These are phyloP conservation scores for Tolypeutes matacus DNA, from an alignment of 2,797 vertebrate species.

Conservation along the genomic window DNA sequence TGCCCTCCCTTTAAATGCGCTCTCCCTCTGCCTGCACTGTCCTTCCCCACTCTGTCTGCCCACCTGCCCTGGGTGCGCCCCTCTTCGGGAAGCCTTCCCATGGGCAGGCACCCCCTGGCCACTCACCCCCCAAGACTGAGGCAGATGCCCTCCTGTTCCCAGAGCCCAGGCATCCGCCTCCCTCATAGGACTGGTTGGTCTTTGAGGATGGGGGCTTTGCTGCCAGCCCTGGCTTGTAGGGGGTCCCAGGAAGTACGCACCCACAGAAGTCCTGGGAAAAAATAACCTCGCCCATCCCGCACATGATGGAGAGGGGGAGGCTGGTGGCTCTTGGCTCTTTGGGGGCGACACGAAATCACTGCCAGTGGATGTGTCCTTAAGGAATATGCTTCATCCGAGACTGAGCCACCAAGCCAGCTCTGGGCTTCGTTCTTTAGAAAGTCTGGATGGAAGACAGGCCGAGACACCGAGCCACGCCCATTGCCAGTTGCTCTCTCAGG, in stretches of 20 bases:
- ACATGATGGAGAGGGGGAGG: neutral
- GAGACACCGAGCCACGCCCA: neutral
- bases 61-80: neutral
- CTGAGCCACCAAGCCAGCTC: neutral
- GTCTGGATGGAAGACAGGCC: slow-evolving; percentile 17
- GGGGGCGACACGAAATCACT: neutral
- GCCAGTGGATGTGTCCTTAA: neutral
- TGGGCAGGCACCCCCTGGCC: neutral
- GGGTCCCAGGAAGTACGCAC: neutral
- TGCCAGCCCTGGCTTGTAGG: neutral
- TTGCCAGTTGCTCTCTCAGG: slow-evolving; percentile 49
- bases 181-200: neutral
- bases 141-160: neutral
- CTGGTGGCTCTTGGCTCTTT: neutral
- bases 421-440: neutral
- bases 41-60: neutral
- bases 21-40: neutral
- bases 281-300: neutral
- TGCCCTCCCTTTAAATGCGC: neutral
- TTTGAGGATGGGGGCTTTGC: neutral
- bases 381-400: neutral
- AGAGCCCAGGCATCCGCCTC: neutral
- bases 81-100: neutral
- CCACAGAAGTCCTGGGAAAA: neutral
- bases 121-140: neutral